Evolutionary conservation across 1,140 invertebrate genomes (phyloP), one percentile per base, ranked within the genome.

Genomic region (Drosophila repletoides): DNA sequence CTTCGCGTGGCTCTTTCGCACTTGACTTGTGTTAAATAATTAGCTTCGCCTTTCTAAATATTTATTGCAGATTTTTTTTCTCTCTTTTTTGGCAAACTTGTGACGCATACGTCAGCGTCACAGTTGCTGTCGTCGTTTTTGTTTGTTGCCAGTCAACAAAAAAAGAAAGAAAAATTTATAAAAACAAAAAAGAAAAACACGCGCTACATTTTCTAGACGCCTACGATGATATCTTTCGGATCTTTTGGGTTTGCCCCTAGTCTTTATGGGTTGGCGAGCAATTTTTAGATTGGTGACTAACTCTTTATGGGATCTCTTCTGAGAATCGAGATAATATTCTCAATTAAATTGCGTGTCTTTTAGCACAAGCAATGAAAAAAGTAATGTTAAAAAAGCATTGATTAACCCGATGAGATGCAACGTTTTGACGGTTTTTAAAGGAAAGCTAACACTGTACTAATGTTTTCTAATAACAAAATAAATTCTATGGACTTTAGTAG

Each of bases 31-130:
- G 33, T 10, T 41, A 9, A 40, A 43, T 59, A 31, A 65, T 49
- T 48, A 40, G 7, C 46, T 22, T 17, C 34, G 29, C 46, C 46
- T 34, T 34, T 34, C 2, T 14, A 24, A 49, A 24, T 48, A 22
- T 49, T 48, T 40, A 21, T 22, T 7, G 10, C 31, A 48, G 22
- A n/a, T 38, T 10, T 10, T 17, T 66, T 33, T 21, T 45, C 5
- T 31, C 14, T 38, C 14, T 10, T 17, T 66, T 33, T 21, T 45
- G 9, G 41, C 33, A 29, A 43, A 40, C 41, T 40, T 49, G 46
- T 66, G 63, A 66, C 55, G 63, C 63, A 66, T 43, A 33, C 10
- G 21, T 43, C 55, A 43, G 41, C 61, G 60, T 55, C 51, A 14
- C 17, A 49, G n/a, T 56, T 34, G 40, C 10, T 36, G 60, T 34